A percentile compares a stretch with the other conserved stretches of the same genome.
Evolutionary conservation across 1,140 invertebrate genomes (phyloP).

Genomic region (Macrobrachium rosenbergii): DNA sequence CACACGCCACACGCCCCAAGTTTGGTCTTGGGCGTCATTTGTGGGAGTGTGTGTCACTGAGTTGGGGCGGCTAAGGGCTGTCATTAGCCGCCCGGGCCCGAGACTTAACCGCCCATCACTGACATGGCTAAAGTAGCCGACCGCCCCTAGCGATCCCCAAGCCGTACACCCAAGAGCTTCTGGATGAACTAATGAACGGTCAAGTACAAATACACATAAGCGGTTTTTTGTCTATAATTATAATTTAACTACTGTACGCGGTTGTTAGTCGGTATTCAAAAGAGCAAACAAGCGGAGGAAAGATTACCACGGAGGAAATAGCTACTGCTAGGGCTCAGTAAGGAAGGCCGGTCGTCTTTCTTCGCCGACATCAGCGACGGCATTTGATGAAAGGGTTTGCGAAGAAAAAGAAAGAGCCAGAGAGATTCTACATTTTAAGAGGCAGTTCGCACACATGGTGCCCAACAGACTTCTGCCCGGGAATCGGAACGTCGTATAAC

Average conservation of each 20-base stretch:
- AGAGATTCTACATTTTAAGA: background rate
- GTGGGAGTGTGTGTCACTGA: conserved; percentile 37
- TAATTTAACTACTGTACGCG: conserved; percentile 56
- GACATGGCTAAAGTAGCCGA: conserved; percentile 47
- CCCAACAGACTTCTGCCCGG: too few species aligned
- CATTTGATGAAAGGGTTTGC: background rate
- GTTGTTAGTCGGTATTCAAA: conserved; percentile 26
- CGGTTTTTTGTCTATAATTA: conserved; percentile 57
- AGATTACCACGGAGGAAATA: conserved; percentile 8
- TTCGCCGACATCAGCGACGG: background rate
- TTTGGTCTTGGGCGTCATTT: conserved; percentile 15
- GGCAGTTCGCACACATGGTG: too few species aligned
- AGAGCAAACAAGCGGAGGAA: conserved; percentile 16
- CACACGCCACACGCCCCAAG: conserved; percentile 11
- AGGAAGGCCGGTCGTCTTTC: background rate
- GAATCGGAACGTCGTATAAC: too few species aligned
- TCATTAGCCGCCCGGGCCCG: conserved; percentile 23
- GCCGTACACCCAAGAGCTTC: background rate
- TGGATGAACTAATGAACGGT: conserved; percentile 46
- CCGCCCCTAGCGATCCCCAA: background rate
- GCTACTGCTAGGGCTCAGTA: background rate
- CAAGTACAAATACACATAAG: conserved; percentile 57
- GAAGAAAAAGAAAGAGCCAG: background rate
- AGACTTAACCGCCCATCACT: conserved; percentile 37
- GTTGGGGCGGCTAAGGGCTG: background rate